Conservation (phyloP, 1,140 invertebrate genomes). For the Zaprionus camerounensis region DNA sequence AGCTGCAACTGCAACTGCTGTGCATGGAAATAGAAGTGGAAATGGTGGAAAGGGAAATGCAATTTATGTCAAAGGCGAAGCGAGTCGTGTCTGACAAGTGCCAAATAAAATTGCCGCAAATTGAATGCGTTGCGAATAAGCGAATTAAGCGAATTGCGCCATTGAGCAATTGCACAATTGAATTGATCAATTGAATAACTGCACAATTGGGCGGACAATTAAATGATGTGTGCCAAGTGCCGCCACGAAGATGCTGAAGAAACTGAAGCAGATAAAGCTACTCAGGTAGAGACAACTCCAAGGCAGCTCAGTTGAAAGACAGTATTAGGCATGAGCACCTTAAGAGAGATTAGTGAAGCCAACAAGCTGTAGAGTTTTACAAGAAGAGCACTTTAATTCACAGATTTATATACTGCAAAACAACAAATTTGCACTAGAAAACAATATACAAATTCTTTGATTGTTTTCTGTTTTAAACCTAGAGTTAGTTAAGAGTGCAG, state of each 20-base stretch:
- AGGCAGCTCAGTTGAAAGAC: no score
- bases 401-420: no score
- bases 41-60: conserved; percentile 27
- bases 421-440: no score
- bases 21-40: conserved; percentile 4
- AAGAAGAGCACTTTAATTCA: no score
- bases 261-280: no score
- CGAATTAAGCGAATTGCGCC: conserved; percentile 31
- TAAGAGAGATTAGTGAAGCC: accelerated
- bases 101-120: conserved; percentile 69
- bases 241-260: neutral
- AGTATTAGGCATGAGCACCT: neutral
- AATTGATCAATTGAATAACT: conserved; percentile 19
- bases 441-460: no score
- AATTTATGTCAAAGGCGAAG: conserved; percentile 67
- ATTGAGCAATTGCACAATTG: conserved; percentile 22
- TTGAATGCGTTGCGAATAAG: conserved; percentile 57
- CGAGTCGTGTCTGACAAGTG: conserved; percentile 42
- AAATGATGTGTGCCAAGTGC: conserved; percentile 8
- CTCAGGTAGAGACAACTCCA: no score
- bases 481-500: no score
- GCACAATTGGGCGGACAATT: conserved; percentile 14
- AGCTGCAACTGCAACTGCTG: conserved; percentile 1
- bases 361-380: no score
- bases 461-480: no score